Conservation (phyloP, 1,140 invertebrate genomes). For the Drosophila sucinea region DNA sequence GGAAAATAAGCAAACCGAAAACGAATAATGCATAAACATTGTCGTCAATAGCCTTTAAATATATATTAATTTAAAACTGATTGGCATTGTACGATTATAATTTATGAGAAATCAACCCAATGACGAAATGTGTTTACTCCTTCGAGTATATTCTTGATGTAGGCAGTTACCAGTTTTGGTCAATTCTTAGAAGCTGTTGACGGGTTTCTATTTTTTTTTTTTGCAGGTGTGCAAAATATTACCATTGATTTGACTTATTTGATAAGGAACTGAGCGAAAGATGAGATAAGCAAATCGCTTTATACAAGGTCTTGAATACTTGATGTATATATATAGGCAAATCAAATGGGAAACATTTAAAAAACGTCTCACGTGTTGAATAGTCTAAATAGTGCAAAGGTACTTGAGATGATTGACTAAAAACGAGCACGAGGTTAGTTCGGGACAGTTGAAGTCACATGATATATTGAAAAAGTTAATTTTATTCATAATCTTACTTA, state of each 20-base stretch:
- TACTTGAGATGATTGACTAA: background rate
- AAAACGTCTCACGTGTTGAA: background rate
- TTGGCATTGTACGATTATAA: constrained; percentile 54
- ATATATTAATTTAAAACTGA: constrained; percentile 74
- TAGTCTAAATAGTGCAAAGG: background rate
- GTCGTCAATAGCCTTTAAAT: constrained; percentile 24
- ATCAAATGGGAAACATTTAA: background rate
- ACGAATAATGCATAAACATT: constrained; percentile 35
- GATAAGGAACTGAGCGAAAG: constrained; percentile 38
- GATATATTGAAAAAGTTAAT: background rate
- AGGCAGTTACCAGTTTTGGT: background rate
- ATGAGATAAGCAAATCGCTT: constrained; percentile 53
- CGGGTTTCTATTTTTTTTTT: background rate
- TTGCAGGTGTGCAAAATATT: constrained; percentile 62
- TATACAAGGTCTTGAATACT: constrained; percentile 51
- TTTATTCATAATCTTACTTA: background rate
- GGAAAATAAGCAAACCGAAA: background rate
- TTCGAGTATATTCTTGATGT: background rate
- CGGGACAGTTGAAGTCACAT: background rate
- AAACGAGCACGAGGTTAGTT: background rate
- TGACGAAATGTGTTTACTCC: constrained; percentile 70
- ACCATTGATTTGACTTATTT: constrained; percentile 19
- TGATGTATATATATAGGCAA: constrained; percentile 49
- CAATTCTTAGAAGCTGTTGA: constrained; percentile 20
- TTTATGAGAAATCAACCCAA: constrained; percentile 62